Percentiles rank a stretch among this genome's conserved stretches.
phyloP scores from a whole-genome alignment of 2,888 invertebrate genomes.

The Thereva nobilitata region DNA sequence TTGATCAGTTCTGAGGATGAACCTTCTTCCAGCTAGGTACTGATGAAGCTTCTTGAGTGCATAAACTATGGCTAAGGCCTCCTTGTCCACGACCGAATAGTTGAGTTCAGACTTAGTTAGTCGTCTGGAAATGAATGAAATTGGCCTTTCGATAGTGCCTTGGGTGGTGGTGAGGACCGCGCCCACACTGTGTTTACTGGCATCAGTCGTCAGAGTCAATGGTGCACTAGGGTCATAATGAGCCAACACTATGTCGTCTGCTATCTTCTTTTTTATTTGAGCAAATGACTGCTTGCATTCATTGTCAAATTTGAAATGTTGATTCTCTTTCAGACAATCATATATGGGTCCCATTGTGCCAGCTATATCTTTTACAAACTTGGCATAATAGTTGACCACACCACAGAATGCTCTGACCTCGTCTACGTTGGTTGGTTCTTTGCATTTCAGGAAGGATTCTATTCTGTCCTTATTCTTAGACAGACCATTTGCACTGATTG shows the following conservation, averaged over 20 bases:
- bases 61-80: constrained; percentile 10
- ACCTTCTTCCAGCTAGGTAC: constrained; percentile 12
- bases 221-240: constrained; percentile 40
- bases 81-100: constrained; percentile 17
- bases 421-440: constrained; percentile 25
- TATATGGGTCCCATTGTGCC: constrained; percentile 48
- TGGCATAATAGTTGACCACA: constrained; percentile 51
- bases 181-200: constrained; percentile 37
- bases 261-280: constrained; percentile 45
- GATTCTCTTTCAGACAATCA: constrained; percentile 40
- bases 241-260: constrained; percentile 38
- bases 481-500: constrained; percentile 47
- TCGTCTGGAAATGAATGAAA: constrained; percentile 34
- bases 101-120: constrained; percentile 9
- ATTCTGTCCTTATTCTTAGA: constrained; percentile 44
- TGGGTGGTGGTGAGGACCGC: constrained; percentile 32
- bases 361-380: constrained; percentile 48
- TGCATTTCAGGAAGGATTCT: constrained; percentile 23
- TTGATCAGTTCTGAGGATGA: constrained; percentile 25
- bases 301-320: constrained; percentile 46
- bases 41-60: too few relatives aligned
- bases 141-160: constrained; percentile 19
- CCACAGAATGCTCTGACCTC: constrained; percentile 47
- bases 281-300: constrained; percentile 47
- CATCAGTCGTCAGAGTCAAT: constrained; percentile 43